Evolutionary conservation across 2,888 invertebrate species (phyloP), one percentile per base, ranked within the genome.

Genomic region (Leuctra nigra): DNA sequence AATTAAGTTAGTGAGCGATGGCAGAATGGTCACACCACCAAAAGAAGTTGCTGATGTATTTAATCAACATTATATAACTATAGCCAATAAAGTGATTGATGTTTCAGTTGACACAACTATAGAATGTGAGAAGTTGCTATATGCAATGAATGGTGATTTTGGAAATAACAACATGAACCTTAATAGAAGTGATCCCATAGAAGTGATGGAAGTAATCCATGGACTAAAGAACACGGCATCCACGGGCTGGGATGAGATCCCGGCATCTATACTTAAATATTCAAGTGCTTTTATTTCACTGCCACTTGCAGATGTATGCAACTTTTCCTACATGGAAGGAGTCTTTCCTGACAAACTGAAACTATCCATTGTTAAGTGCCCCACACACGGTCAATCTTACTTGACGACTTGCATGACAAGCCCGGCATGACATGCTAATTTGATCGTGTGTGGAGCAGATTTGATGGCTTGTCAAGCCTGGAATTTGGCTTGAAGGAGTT

Each of bases 291-390:
- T n/a, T n/a, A 14, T 38, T 11, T 38, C 38, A 38, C 6, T 9
- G n/a, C 50, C 50, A 14, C 20, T 50, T 16, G 44, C 22, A 20
- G 11, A 33, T 20, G 35, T 50, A 35, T 35, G 35, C 20, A 50
- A 50, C 50, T n/a, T 7, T 13, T 50, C 50, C 9, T 50, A 35
- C 35, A 35, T 4, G 22, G 20, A 9, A 9, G 50, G 50, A 4
- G 18, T 16, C 9, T 33, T 35, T 18, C 50, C 33, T 13, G 33
- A 50, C 16, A 33, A n/a, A n/a, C n/a, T n/a, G n/a, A n/a, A n/a
- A n/a, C n/a, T n/a, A n/a, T n/a, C n/a, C n/a, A n/a, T n/a, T n/a
- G n/a, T n/a, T n/a, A n/a, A n/a, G n/a, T n/a, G n/a, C n/a, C n/a
- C n/a, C n/a, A n/a, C n/a, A n/a, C n/a, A n/a, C n/a, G n/a, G n/a